Evolutionary conservation across 1,140 invertebrate species (phyloP), one percentile per base, ranked within the genome.

Genomic region (Meloidogyne hapla): DNA sequence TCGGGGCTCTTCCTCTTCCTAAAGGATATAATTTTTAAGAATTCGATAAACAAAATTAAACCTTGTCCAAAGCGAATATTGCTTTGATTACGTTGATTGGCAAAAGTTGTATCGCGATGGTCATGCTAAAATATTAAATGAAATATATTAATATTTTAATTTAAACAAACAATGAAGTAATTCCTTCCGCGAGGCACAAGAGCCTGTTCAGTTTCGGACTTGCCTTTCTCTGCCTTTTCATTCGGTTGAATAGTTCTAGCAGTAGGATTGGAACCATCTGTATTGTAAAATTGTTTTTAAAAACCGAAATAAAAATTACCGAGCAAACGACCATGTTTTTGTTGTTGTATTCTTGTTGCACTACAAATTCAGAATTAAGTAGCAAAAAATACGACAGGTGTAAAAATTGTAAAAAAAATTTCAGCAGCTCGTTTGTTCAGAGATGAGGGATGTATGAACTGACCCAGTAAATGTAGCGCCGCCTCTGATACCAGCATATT

Each of bases 331-430:
- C 6, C 48, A 56, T 56, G 6, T 56, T 56, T 56, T n/a, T 56
- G 48, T 56, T 56, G 48, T 56, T 56, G 48, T n/a, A 56, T 21
- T 56, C 48, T 56, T n/a, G 48, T n/a, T 56, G 48, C 48, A n/a
- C 48, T 56, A 56, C 48, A 56, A 56, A 56, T n/a, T 45, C 42
- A 45, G 18, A 56, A 56, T 56, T 56, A 33, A 56, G 48, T 56
- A 56, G 48, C 48, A n/a, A 56, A 56, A 56, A 56, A 56, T 56
- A 56, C 48, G 48, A 15, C 48, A 15, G 42, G 42, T 12, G 48
- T 15, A 15, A 56, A 56, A 56, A 56, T 56, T n/a, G 48, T 56
- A 56, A 56, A 56, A n/a, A n/a, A 56, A 56, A 21, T 13, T n/a
- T n/a, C n/a, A 9, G 48, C 48, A n/a, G 48, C 48, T 56, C 48